Conservation (phyloP, 2,113 vertebrate genomes). For the Rhagologus leucostigma region DNA sequence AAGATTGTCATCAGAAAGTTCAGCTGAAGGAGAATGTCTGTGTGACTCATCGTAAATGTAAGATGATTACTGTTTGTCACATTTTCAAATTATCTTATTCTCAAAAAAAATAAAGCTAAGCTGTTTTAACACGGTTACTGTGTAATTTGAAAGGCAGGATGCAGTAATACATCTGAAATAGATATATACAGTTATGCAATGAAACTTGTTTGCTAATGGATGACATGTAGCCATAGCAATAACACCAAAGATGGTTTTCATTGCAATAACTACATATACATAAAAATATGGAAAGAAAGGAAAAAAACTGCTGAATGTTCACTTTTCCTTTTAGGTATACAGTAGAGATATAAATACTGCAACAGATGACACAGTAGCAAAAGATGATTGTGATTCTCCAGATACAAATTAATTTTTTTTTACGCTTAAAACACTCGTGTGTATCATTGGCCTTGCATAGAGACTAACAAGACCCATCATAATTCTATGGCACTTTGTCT, state of each 20-base stretch:
- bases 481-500: not conserved
- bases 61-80: slow-evolving; percentile 63
- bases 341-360: not conserved
- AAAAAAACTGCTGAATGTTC: slow-evolving; percentile 60
- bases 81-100: slow-evolving; percentile 58
- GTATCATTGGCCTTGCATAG: not conserved
- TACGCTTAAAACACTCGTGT: accelerated
- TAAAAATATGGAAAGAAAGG: slow-evolving; percentile 56
- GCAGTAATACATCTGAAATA: slow-evolving; percentile 48
- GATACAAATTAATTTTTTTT: not conserved
- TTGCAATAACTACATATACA: slow-evolving; percentile 56
- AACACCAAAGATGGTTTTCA: slow-evolving; percentile 63
- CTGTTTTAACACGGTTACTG: slow-evolving; percentile 67
- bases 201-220: slow-evolving; percentile 61
- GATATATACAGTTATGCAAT: slow-evolving; percentile 34
- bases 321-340: slow-evolving; percentile 13
- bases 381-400: not conserved
- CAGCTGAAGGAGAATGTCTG: slow-evolving; percentile 63
- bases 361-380: not conserved
- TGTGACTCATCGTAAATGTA: slow-evolving; percentile 59
- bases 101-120: slow-evolving; percentile 59
- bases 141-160: slow-evolving; percentile 61
- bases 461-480: not conserved
- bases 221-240: slow-evolving; percentile 47
- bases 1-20: slow-evolving; percentile 73